phyloP scores from a whole-genome alignment of 2,113 vertebrate species.

The Eulemur macaco region DNA sequence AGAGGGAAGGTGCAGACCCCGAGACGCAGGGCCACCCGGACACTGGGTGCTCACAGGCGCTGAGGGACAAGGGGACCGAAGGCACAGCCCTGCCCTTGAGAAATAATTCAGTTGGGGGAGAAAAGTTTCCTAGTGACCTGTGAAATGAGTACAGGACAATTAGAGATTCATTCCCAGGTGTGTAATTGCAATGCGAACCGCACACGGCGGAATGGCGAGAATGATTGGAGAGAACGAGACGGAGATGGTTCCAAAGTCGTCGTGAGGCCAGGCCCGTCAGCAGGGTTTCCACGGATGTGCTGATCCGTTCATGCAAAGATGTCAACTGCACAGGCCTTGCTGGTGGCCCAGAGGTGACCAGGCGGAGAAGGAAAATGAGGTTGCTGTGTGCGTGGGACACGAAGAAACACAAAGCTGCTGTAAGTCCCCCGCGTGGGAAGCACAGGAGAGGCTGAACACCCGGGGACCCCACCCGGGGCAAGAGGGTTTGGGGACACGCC shows the following conservation, averaged over 20 bases:
- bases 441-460: fast-evolving
- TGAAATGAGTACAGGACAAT: background rate
- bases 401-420: background rate
- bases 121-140: background rate
- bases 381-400: background rate
- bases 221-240: fast-evolving
- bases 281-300: fast-evolving
- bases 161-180: background rate
- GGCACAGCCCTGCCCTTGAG: background rate
- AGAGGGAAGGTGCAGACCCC: too few relatives aligned
- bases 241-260: too few relatives aligned
- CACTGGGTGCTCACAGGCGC: background rate
- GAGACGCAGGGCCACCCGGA: fast-evolving
- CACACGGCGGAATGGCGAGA: fast-evolving
- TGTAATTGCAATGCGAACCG: fast-evolving
- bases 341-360: background rate
- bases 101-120: too few relatives aligned
- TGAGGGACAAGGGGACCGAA: background rate
- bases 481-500: too few relatives aligned
- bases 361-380: fast-evolving
- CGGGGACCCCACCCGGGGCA: background rate
- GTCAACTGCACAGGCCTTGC: fast-evolving
- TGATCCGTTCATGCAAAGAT: fast-evolving
- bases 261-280: background rate
- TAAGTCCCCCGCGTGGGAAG: fast-evolving